Base-by-base conservation (phyloP, 2,888 invertebrate genomes). In the Cremastobaeus sp. region DNA sequence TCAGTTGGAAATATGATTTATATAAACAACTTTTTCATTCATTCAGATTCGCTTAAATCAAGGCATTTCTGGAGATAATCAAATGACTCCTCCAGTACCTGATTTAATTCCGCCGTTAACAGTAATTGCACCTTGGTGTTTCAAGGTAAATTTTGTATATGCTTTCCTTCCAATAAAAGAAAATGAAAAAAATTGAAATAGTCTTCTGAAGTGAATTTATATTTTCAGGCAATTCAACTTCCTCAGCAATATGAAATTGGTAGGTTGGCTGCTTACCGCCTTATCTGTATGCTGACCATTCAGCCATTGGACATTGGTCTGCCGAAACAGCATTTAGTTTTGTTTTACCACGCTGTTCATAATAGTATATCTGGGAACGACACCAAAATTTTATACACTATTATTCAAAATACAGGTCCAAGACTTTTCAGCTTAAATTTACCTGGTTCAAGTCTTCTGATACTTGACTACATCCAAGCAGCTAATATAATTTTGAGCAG, bases 91-190 rank as follows among this genome's bases (percentile, higher is more conserved):
- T n/a, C 90, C 91, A 21, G 91, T 92, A 9, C 94, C 95, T 1
- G 91, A 92, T 70, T 88, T 94, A 52, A 92, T 95, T 76, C 96
- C 96, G 52, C 98, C 98, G 0, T 89, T 97, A 79, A 94, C 95
- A 74, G 90, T 97, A 74, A 93, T 97, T 81, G 92, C 96, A 39
- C 96, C 97, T 12, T 98, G 98, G 98, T 96, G 98, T 85, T 96
- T 97, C 88, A 95, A 96, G 85, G 96, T 96, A 83, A n/a, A n/a
- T n/a, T n/a, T n/a, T n/a, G n/a, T n/a, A n/a, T n/a, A n/a, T n/a
- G 17, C 11, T 4, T 4, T 20, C 11, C 3, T 17, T n/a, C n/a
- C n/a, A n/a, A n/a, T n/a, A n/a, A n/a, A 17, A 17, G 8, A 17
- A 17, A 37, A 25, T 5, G 12, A 25, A 25, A n/a, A n/a, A n/a